A percentile compares a stretch with the other conserved stretches of the same genome.
Conservation (phyloP, 2,113 vertebrate species). For the Mellivora capensis region DNA sequence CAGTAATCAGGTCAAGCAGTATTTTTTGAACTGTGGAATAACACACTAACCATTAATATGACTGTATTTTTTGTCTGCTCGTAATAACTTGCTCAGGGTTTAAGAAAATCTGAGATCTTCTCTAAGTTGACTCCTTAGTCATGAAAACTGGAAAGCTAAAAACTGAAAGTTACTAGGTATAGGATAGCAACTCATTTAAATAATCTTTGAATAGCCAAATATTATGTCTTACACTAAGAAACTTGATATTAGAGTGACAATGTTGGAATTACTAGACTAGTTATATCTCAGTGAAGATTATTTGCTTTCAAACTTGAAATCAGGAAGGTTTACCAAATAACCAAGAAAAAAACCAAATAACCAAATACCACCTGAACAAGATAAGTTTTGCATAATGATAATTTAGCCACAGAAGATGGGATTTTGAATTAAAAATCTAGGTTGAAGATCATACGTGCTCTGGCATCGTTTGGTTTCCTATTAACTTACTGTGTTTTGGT, state of each 20-base stretch:
- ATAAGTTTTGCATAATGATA: background rate
- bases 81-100: background rate
- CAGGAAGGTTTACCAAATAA: background rate
- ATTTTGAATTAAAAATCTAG: background rate
- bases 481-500: background rate
- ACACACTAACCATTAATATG: background rate
- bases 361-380: background rate
- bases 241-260: background rate
- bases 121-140: background rate
- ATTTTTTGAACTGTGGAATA: background rate
- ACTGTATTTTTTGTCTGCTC: background rate
- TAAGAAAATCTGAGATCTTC: background rate
- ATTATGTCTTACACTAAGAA: background rate
- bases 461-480: background rate
- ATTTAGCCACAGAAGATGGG: background rate
- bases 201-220: background rate
- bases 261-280: background rate
- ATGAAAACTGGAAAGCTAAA: background rate
- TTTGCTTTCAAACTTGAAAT: background rate
- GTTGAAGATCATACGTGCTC: background rate
- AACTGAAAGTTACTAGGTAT: background rate
- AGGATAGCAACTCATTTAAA: background rate
- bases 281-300: background rate
- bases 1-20: background rate
- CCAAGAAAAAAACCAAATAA: background rate